These are phyloP conservation scores for Onychorhynchus coronatus DNA, from an alignment of 2,113 vertebrate genomes.

Conservation along the genomic window DNA sequence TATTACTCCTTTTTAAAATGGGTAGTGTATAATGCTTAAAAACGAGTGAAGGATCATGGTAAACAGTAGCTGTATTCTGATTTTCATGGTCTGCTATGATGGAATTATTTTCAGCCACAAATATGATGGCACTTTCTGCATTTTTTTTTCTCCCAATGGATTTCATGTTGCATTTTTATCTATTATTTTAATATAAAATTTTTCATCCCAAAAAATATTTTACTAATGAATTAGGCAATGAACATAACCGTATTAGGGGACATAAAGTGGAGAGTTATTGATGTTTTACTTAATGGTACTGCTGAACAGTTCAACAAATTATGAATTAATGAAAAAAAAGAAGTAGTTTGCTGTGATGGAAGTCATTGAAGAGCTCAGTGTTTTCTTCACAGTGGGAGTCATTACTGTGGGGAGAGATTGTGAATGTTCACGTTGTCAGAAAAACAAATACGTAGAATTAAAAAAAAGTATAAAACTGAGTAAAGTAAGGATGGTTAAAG, in stretches of 20 bases:
- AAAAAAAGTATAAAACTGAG: neutral
- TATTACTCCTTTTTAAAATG: neutral
- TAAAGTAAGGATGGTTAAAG: neutral
- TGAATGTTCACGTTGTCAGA: neutral
- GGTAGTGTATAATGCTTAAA: neutral
- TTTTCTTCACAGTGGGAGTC: neutral
- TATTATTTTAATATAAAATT: neutral
- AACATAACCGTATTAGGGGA: neutral
- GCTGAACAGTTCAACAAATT: neutral
- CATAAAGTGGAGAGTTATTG: neutral
- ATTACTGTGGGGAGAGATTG: neutral
- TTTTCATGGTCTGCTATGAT: neutral
- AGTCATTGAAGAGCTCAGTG: neutral
- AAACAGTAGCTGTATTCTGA: neutral
- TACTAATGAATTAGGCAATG: neutral
- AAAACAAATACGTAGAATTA: neutral
- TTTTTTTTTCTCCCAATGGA: neutral
- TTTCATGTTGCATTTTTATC: neutral
- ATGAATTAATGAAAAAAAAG: neutral
- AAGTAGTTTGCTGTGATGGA: neutral
- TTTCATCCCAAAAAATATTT: neutral
- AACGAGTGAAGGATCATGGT: neutral
- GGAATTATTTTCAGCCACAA: neutral
- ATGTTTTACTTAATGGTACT: neutral
- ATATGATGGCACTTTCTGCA: neutral